Base-by-base conservation (phyloP, 1,140 invertebrate genomes). In the Heliconius congener region DNA sequence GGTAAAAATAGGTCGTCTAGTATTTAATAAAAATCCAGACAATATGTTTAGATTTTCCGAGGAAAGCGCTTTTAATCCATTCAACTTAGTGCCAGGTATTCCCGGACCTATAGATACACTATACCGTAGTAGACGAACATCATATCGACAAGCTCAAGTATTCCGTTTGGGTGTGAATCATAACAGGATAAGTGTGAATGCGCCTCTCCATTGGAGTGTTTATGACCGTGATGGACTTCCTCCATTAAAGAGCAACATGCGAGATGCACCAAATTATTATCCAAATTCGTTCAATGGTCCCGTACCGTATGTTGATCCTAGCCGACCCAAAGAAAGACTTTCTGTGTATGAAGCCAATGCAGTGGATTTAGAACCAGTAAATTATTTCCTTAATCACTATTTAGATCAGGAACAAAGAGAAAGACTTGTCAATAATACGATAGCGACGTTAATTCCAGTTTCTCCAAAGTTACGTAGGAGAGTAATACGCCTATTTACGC, bases 281-380 rank as follows among this genome's bases (percentile, higher is more conserved):
- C 99, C 99, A 0, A 99, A 99, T 93, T 98, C 98, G 82, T 99
- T 99, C 90, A 94, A 94, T 74, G 98, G 98, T 0, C 98, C 98
- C 0, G 55, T 89, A 6, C 88, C 90, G 9, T 85, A 83, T 52
- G 84, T 93, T 27, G 88, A 91, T 39, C 84, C 85, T n/a, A 73
- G 52, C 16, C 78, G 79, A 52, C 89, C 90, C 1, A 85, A 85
- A 57, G 76, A 86, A 34, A 81, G 72, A 13, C 34, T 86, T 27
- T 50, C 81, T 27, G 16, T 89, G 18, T 79, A 87, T 18, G 81
- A 88, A 30, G 84, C 80, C 11, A 86, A 87, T 71, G 86, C 90
- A 23, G 79, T 90, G 19, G 91, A 93, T 82, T 80, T 93, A 11
- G 84, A 83, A 30, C 80, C 81, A 23, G 27, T 85, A 23, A 66